A percentile compares a stretch with the other conserved stretches of the same genome.
Conservation (phyloP, 2,113 vertebrate species). For the Myrmecobius fasciatus region DNA sequence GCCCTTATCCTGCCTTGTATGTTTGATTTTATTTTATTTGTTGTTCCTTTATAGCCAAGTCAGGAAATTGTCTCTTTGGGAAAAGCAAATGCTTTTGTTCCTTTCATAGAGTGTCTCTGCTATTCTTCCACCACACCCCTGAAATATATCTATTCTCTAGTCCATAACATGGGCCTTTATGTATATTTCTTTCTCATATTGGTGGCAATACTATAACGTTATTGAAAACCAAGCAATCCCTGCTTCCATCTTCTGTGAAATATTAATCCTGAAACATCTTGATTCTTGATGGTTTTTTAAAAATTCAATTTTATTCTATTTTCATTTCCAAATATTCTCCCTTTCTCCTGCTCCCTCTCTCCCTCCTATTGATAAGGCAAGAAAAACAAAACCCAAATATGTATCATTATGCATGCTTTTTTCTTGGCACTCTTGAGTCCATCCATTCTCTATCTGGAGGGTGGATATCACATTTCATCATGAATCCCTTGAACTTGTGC, state of each 20-base stretch:
- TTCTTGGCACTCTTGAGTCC: background rate
- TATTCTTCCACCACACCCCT: constrained; percentile 22
- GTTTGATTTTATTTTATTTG: background rate
- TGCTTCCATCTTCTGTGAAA: background rate
- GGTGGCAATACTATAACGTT: background rate
- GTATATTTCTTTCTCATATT: constrained; percentile 1
- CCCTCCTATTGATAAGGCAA: background rate
- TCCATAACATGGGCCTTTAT: background rate
- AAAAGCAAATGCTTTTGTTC: constrained; percentile 16
- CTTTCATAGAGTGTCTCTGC: background rate
- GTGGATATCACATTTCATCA: background rate
- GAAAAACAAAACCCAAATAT: background rate
- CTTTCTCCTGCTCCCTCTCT: background rate
- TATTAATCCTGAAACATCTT: background rate
- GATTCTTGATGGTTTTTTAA: background rate
- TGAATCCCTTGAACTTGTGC: background rate
- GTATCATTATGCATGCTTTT: background rate
- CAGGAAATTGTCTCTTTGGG: constrained; percentile 55
- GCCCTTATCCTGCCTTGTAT: background rate
- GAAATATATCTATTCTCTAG: constrained; percentile 16
- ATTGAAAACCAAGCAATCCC: constrained; percentile 2
- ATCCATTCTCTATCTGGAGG: background rate
- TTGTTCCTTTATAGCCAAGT: constrained; percentile 39
- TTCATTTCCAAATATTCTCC: background rate
- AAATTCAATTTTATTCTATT: background rate